Evolutionary conservation across 2,797 vertebrate species (phyloP).

Genomic region (Chaetodon trifasciatus): DNA sequence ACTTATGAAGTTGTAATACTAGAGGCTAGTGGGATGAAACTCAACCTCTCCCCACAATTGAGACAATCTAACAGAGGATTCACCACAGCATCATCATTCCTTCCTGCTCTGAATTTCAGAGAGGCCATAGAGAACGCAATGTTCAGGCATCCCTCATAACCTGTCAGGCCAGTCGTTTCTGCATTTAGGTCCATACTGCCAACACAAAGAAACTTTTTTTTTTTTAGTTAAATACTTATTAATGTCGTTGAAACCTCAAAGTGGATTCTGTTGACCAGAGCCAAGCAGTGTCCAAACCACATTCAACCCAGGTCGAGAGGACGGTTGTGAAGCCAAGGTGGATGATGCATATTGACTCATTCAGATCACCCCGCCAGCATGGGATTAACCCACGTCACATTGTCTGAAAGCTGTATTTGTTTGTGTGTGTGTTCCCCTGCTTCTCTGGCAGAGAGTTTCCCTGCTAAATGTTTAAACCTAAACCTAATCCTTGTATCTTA

Average conservation of each 20-base stretch:
- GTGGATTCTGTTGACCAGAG: constrained; percentile 13
- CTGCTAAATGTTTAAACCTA: constrained; percentile 13
- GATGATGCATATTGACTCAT: constrained; percentile 32
- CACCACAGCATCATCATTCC: neutral
- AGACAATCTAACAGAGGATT: neutral
- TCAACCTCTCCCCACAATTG: neutral
- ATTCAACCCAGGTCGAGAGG: neutral
- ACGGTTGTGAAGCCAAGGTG: neutral
- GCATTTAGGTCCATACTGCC: neutral
- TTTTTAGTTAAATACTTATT: constrained; percentile 1
- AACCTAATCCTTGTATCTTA: constrained; percentile 7
- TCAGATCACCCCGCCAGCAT: constrained; percentile 1
- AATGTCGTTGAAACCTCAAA: constrained; percentile 9
- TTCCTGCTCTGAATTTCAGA: neutral
- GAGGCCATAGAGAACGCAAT: neutral
- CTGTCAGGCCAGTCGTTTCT: neutral
- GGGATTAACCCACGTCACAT: neutral
- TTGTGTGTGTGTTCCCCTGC: constrained; percentile 15
- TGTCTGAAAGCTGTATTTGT: constrained; percentile 2
- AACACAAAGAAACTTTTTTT: constrained; percentile 4
- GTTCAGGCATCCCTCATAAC: neutral
- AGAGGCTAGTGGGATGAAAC: neutral
- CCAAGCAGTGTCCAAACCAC: neutral
- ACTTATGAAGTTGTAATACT: neutral
- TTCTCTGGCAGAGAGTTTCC: constrained; percentile 12